Conservation (phyloP, 1,140 invertebrate genomes). For the Triops cancriformis region DNA sequence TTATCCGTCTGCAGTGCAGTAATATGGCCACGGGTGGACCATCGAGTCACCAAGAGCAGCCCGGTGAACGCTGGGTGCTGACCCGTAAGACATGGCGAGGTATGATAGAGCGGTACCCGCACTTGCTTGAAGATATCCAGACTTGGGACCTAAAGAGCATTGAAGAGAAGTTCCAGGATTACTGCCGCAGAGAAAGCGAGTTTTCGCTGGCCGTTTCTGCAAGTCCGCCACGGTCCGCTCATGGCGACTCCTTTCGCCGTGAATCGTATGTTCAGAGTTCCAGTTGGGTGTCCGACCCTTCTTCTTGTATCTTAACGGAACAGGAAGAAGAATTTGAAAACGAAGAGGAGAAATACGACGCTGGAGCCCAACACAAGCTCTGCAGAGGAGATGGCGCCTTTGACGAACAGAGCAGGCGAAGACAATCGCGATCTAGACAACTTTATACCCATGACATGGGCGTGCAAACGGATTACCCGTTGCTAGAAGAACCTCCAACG, state of each 20-base stretch:
- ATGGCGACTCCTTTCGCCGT: neutral
- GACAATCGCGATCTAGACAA: neutral
- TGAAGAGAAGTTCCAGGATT: conserved; percentile 15
- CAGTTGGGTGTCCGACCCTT: conserved; percentile 41
- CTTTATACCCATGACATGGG: conserved; percentile 13
- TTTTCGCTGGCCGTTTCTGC: neutral
- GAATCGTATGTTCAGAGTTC: neutral
- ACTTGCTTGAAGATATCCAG: conserved; percentile 58
- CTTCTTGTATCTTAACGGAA: conserved; percentile 36
- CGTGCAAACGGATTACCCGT: conserved; percentile 30
- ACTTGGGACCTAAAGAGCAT: neutral
- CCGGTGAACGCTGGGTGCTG: conserved; percentile 64
- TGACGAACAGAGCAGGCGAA: conserved; percentile 30
- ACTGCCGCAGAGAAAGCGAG: neutral
- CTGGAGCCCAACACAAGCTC: neutral
- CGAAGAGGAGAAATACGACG: conserved; percentile 37
- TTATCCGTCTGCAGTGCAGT: neutral
- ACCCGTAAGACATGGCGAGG: conserved; percentile 82
- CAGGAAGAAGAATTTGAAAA: conserved; percentile 37
- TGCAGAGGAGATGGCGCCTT: neutral
- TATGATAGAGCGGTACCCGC: conserved; percentile 80
- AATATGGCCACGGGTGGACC: neutral
- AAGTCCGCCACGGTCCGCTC: neutral
- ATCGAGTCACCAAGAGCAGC: neutral
- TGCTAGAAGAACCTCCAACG: conserved; percentile 16